Percentiles rank a stretch among this genome's conserved stretches.
These are phyloP conservation scores for Lithophane semibrunnea DNA, from an alignment of 2,888 invertebrate species.

Conservation along the genomic window DNA sequence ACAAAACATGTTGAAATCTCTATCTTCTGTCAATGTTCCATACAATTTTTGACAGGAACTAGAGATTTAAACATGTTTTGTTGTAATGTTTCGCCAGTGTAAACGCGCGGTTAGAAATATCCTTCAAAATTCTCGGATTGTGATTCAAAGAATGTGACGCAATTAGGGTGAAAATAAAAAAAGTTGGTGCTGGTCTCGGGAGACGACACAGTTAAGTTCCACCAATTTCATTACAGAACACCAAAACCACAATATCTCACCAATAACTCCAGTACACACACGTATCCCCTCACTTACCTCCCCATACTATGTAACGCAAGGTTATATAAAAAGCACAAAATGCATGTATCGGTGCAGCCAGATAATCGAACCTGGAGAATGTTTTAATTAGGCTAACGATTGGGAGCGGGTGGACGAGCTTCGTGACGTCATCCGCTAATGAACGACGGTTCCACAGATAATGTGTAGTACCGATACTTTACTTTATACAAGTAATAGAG, in stretches of 20 bases:
- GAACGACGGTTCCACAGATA: conserved; percentile 56
- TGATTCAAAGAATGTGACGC: no score
- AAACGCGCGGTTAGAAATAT: no score
- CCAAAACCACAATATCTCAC: conserved; percentile 4
- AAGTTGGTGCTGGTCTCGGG: no score
- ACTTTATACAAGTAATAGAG: not conserved
- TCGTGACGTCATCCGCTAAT: conserved; percentile 65
- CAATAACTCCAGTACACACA: conserved; percentile 14
- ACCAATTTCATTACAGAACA: not conserved
- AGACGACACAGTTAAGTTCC: not conserved
- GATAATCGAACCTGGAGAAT: conserved; percentile 75
- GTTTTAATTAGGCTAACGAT: conserved; percentile 85
- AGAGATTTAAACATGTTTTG: no score
- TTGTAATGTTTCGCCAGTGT: no score
- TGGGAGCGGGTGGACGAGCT: conserved; percentile 53
- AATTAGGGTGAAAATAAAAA: no score
- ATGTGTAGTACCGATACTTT: conserved; percentile 9
- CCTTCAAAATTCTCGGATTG: no score
- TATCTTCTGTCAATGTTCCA: no score
- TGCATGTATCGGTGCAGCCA: conserved; percentile 63
- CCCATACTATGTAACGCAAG: not conserved
- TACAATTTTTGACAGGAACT: no score
- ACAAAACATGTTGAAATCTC: no score
- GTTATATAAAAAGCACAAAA: conserved; percentile 47
- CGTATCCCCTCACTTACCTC: conserved; percentile 6